Conservation (phyloP, 1,140 invertebrate genomes). For the Leptoteleia sp. region DNA sequence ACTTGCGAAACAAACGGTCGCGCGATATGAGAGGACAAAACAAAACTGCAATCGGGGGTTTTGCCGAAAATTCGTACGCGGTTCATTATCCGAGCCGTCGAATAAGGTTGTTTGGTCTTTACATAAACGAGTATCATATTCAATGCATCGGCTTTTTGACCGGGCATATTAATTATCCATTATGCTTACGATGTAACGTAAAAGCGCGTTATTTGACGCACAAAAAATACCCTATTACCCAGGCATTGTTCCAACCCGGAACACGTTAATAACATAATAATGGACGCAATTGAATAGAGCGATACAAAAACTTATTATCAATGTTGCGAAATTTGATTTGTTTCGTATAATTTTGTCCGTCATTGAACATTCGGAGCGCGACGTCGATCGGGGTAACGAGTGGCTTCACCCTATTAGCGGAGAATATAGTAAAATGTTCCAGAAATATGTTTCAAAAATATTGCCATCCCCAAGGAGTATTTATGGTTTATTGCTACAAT, state of each 20-base stretch:
- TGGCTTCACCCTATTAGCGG: too few species aligned
- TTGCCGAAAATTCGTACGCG: not conserved
- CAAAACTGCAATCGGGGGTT: not conserved
- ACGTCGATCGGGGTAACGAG: constrained; percentile 5
- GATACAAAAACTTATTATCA: constrained; percentile 35
- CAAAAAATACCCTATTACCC: constrained; percentile 31
- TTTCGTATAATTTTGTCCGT: constrained; percentile 5
- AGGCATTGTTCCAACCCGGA: constrained; percentile 16
- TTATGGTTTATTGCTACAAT: too few species aligned
- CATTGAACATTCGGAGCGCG: not conserved
- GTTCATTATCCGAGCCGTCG: constrained; percentile 16
- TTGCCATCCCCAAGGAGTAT: too few species aligned
- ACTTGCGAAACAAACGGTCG: not conserved
- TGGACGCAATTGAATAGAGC: constrained; percentile 26
- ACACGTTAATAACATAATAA: constrained; percentile 27
- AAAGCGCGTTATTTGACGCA: constrained; percentile 23
- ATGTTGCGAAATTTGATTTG: constrained; percentile 27
- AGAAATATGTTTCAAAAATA: too few species aligned
- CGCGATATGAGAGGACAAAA: constrained; percentile 1
- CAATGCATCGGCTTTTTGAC: constrained; percentile 15
- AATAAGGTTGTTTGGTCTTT: constrained; percentile 37
- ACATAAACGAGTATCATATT: constrained; percentile 23
- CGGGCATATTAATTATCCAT: constrained; percentile 30
- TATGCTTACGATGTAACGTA: constrained; percentile 33
- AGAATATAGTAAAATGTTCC: too few species aligned